These are phyloP conservation scores for Lithophane socia DNA, from an alignment of 2,888 invertebrate genomes.

Conservation along the genomic window DNA sequence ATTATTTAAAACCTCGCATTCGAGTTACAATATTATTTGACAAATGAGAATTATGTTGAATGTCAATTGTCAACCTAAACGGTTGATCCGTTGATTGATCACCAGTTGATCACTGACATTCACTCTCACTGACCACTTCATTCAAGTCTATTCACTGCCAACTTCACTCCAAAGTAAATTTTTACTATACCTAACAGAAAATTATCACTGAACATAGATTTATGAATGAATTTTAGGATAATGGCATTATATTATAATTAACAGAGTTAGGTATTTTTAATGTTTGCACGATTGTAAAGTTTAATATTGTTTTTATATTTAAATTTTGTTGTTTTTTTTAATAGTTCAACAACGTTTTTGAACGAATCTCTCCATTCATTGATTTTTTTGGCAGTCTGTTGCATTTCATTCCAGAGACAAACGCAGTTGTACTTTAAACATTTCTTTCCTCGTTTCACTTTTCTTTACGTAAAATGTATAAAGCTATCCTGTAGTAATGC, in stretches of 20 bases:
- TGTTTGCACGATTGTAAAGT: neutral
- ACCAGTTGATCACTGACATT: too few relatives aligned
- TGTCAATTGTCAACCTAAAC: too few relatives aligned
- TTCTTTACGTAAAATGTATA: constrained; percentile 21
- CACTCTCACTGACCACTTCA: neutral
- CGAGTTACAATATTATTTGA: constrained; percentile 6
- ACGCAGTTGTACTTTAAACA: constrained; percentile 1
- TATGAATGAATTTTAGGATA: neutral
- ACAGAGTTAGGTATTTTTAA: too few relatives aligned
- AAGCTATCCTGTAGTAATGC: constrained; percentile 52
- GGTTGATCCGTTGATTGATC: too few relatives aligned
- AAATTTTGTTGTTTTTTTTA: neutral
- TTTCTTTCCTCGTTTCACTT: constrained; percentile 40
- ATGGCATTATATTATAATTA: neutral
- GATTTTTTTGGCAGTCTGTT: constrained; percentile 65
- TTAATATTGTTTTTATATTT: neutral
- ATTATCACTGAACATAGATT: neutral
- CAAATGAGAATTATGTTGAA: constrained; percentile 3
- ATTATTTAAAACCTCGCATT: constrained; percentile 10
- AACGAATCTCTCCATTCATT: constrained; percentile 51
- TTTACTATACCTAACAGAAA: neutral
- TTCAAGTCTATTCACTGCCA: neutral
- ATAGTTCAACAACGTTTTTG: constrained; percentile 26
- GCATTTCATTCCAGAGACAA: constrained; percentile 45
- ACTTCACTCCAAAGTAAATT: neutral